Percentiles rank a stretch among this genome's conserved stretches.
Evolutionary conservation across 2,113 vertebrate species (phyloP).

Genomic region (Ctenomys sociabilis): DNA sequence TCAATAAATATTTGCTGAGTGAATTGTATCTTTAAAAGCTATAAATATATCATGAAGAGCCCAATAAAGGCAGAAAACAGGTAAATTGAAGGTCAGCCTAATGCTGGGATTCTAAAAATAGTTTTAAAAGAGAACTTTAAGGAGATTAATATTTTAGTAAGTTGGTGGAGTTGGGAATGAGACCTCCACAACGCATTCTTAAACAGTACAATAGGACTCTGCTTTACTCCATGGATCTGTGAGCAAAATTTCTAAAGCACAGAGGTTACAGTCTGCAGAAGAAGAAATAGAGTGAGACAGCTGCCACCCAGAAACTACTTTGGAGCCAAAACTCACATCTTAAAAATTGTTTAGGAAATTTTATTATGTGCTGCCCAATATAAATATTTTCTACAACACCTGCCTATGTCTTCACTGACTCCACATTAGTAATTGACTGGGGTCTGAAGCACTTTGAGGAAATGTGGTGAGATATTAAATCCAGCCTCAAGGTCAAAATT

Average conservation of each 20-base stretch:
- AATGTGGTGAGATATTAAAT: neutral
- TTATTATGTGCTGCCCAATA: neutral
- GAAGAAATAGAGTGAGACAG: neutral
- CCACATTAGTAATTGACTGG: rapidly evolving
- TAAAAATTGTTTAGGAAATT: neutral
- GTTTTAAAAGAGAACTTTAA: neutral
- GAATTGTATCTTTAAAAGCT: neutral
- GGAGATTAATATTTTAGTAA: neutral
- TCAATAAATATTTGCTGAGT: neutral
- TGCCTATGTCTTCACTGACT: neutral
- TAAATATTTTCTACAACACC: neutral
- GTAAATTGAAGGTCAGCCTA: neutral
- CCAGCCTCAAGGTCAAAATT: neutral
- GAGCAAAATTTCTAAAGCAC: neutral
- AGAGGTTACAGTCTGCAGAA: neutral
- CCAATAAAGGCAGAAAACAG: neutral
- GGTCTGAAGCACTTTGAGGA: too few relatives aligned
- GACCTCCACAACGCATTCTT: neutral
- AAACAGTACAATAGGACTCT: neutral
- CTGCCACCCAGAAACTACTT: neutral
- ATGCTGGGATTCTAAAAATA: neutral
- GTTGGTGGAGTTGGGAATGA: neutral
- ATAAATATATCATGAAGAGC: neutral
- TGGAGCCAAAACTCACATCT: neutral
- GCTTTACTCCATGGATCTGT: neutral